Evolutionary conservation across 2,113 vertebrate genomes (phyloP).

Genomic region (Lampris megalopsis): DNA sequence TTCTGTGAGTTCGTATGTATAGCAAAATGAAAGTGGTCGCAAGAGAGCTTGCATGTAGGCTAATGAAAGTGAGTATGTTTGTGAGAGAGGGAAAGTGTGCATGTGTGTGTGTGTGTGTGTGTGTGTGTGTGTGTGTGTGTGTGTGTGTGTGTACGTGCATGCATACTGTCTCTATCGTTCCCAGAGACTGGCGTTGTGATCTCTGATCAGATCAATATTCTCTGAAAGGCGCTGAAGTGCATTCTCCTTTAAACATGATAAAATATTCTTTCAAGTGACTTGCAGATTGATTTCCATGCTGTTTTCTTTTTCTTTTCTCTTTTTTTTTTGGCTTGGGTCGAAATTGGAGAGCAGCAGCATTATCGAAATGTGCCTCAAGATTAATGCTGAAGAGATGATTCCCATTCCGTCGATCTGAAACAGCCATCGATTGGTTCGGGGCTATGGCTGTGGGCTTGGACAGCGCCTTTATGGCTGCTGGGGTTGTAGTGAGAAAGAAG

Average conservation of each 20-base stretch:
- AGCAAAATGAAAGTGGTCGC: too few species aligned
- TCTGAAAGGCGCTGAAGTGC: slow-evolving; percentile 20
- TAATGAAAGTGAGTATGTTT: too few species aligned
- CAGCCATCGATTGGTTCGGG: too few species aligned
- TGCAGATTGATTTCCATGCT: slow-evolving; percentile 34
- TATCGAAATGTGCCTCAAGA: slow-evolving; percentile 43
- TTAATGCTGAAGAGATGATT: slow-evolving; percentile 37
- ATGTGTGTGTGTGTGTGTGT: slow-evolving; percentile 12
- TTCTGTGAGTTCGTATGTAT: not conserved
- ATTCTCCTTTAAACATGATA: slow-evolving; percentile 43
- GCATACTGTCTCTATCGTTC: not conserved
- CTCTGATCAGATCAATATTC: slow-evolving; percentile 36
- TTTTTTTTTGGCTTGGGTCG: not conserved
- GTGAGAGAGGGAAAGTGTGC: not conserved
- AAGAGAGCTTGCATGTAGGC: too few species aligned
- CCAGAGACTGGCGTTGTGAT: not conserved
- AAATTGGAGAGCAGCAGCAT: not conserved
- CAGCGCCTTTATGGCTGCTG: too few species aligned
- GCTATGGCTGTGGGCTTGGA: too few species aligned
- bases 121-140: slow-evolving; percentile 13
- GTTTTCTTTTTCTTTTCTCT: slow-evolving; percentile 8
- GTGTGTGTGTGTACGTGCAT: slow-evolving; percentile 1
- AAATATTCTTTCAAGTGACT: slow-evolving; percentile 43
- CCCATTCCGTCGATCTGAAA: slow-evolving; percentile 20
- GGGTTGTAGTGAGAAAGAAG: too few species aligned